These are phyloP conservation scores for Cerceris ruficornis DNA, from an alignment of 2,888 invertebrate species.

Conservation along the genomic window DNA sequence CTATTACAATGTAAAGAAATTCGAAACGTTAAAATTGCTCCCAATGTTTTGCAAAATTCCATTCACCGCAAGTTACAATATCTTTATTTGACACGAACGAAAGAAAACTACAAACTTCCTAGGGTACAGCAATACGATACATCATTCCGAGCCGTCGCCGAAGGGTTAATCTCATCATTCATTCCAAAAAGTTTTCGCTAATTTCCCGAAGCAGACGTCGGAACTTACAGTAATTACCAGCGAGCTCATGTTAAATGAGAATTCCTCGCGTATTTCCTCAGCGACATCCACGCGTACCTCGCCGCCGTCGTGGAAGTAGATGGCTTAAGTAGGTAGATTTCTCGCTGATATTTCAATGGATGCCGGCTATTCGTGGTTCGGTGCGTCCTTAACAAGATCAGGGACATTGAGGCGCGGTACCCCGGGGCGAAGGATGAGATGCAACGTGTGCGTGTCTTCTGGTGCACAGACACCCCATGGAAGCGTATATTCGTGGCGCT, in stretches of 20 bases:
- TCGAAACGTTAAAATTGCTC: too few relatives aligned
- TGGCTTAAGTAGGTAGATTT: constrained; percentile 73
- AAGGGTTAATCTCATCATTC: too few relatives aligned
- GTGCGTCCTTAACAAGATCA: constrained; percentile 81
- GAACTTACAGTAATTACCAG: background rate
- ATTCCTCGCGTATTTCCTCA: constrained; percentile 6
- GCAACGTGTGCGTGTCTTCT: constrained; percentile 37
- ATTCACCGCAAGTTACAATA: too few relatives aligned
- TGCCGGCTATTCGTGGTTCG: constrained; percentile 78
- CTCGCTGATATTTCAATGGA: constrained; percentile 79
- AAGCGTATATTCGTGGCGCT: constrained; percentile 26
- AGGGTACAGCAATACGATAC: too few relatives aligned
- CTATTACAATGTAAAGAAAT: too few relatives aligned
- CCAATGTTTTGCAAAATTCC: too few relatives aligned
- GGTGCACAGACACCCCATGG: constrained; percentile 20
- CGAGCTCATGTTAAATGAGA: too few relatives aligned
- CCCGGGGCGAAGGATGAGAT: constrained; percentile 63
- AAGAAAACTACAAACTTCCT: too few relatives aligned
- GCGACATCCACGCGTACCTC: background rate
- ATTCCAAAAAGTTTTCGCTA: too few relatives aligned
- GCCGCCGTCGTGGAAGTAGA: constrained; percentile 26
- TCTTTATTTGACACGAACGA: too few relatives aligned
- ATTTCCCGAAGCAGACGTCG: background rate
- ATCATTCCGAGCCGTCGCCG: too few relatives aligned
- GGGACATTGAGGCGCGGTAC: constrained; percentile 69